Evolutionary conservation across 2,113 vertebrate species (phyloP), one percentile per base, ranked within the genome.

Genomic region (Pholis gunnellus): DNA sequence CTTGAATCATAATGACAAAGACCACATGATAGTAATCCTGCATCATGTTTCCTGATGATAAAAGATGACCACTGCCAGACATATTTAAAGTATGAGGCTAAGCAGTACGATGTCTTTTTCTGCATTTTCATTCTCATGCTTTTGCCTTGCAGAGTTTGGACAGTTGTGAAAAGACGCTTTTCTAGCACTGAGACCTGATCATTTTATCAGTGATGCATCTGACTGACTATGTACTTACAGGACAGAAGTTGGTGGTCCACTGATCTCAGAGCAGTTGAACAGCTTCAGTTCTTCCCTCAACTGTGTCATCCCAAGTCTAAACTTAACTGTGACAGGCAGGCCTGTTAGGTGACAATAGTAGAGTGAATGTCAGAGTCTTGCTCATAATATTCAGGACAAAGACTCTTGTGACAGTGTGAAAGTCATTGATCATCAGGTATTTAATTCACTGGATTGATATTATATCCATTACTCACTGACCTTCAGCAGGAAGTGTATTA

Each of bases 221-320:
- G 56, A 15, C 52, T 54, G 52, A 54, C 57, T 25, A 3, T 54
- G 54, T 27, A 80, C 88, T 91, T 68, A 94, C 92, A 83, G 57
- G 68, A 34, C 48, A 40, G 79, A 74, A 9, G 87, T 66, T 18
- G 82, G 52, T 0, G 20, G 52, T 50, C 86, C 84, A 11, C 17
- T 72, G 63, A 94, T 86, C 10, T 46, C 40, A n/a, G 86, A 61
- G 48, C 92, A 94, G 78, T 84, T 87, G 13, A 14, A 69, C 17
- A 94, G 67, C 6, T 54, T 87, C 64, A 90, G 38, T 5, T 6
- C 29, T 52, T 90, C 72, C 14, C 1, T 11, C 36, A 84, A 25
- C 0, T 22, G 2, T 11, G 78, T 65, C 9, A 5, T n/a, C n/a
- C 71, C 81, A 5, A 93, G n/a, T 40, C 17, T 61, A 8, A 92